Evolutionary conservation across 2,113 vertebrate species (phyloP).

Genomic region (Otocyon megalotis): DNA sequence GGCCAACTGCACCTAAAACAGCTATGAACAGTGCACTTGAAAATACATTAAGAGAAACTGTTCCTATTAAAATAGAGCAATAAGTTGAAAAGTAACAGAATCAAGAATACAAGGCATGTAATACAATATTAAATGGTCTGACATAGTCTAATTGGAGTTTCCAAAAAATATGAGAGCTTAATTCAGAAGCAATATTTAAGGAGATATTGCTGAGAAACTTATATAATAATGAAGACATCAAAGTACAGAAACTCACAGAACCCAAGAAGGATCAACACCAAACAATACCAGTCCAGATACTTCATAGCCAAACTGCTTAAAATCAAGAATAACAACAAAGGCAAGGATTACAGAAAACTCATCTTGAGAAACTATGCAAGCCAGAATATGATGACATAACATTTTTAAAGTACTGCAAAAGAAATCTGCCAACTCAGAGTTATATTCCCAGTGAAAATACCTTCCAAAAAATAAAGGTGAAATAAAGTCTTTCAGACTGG

Average conservation of each 20-base stretch:
- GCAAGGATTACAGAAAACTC: neutral
- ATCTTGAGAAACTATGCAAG: neutral
- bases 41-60: neutral
- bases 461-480: neutral
- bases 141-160: neutral
- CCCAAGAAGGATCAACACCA: neutral
- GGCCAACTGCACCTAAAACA: neutral
- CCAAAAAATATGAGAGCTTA: neutral
- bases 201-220: neutral
- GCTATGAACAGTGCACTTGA: neutral
- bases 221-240: neutral
- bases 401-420: neutral
- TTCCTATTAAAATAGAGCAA: neutral
- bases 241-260: neutral
- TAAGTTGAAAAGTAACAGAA: neutral
- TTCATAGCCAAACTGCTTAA: neutral
- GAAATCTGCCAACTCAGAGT: neutral
- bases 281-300: neutral
- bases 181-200: neutral
- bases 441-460: constrained; percentile 18
- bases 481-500: neutral
- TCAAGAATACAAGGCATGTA: neutral
- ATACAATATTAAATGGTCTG: neutral
- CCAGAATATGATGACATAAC: neutral
- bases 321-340: neutral